Evolutionary conservation across 2,113 vertebrate genomes (phyloP).

Genomic region (Trinectes maculatus): DNA sequence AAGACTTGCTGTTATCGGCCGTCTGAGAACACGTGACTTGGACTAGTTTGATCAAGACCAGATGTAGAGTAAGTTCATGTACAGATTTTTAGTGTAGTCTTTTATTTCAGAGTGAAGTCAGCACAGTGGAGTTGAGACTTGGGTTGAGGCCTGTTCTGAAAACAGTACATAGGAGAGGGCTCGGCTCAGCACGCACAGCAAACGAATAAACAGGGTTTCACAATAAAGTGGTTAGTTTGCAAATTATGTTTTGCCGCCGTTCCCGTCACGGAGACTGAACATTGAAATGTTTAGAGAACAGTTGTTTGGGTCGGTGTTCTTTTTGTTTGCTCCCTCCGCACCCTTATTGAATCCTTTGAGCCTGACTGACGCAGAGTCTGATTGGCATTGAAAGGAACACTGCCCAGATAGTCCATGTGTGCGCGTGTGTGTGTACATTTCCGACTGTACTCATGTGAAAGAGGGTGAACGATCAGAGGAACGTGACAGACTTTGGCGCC

Average conservation of each 20-base stretch:
- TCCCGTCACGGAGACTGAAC: slow-evolving; percentile 47
- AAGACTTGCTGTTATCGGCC: too few relatives aligned
- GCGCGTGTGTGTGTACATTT: slow-evolving; percentile 20
- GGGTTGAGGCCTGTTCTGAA: background rate
- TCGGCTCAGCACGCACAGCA: background rate
- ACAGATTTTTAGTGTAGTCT: too few relatives aligned
- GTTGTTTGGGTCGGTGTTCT: slow-evolving; percentile 38
- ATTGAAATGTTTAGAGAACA: slow-evolving; percentile 51
- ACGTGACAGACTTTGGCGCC: slow-evolving; percentile 53
- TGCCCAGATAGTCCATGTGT: slow-evolving; percentile 43
- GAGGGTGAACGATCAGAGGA: slow-evolving; percentile 64
- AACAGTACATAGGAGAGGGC: background rate
- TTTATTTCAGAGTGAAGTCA: too few relatives aligned
- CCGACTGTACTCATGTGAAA: slow-evolving; percentile 28
- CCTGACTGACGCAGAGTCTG: slow-evolving; percentile 27
- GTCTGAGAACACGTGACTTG: too few relatives aligned
- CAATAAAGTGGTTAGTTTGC: slow-evolving; percentile 50
- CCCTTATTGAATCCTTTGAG: slow-evolving; percentile 16
- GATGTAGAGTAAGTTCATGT: too few relatives aligned
- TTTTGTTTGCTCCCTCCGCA: slow-evolving; percentile 4
- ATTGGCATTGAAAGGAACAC: slow-evolving; percentile 55
- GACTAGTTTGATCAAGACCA: too few relatives aligned
- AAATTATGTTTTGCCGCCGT: slow-evolving; percentile 42
- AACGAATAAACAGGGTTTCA: slow-evolving; percentile 43
- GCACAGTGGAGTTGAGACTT: background rate